Conservation (phyloP, 1,140 invertebrate genomes). For the Chelonus insularis region DNA sequence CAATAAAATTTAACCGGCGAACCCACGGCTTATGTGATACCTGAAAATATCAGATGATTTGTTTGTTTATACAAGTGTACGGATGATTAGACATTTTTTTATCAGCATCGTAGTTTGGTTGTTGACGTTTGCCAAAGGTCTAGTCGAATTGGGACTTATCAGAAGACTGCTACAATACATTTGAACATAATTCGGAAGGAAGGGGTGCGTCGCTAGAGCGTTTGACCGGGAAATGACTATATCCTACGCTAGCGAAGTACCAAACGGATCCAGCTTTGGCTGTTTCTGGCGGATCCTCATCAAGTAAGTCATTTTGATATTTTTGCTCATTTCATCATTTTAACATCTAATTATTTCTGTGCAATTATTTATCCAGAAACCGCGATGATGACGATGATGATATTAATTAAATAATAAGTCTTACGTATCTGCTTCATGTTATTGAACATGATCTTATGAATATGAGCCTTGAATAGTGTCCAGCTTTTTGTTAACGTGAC, state of each 20-base stretch:
- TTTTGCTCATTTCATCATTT: too few relatives aligned
- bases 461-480: background rate
- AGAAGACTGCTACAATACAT: too few relatives aligned
- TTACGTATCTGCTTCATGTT: too few relatives aligned
- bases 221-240: slow-evolving; percentile 71
- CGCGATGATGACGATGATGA: too few relatives aligned
- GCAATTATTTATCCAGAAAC: too few relatives aligned
- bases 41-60: too few relatives aligned
- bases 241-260: slow-evolving; percentile 84
- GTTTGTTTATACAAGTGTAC: background rate
- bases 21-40: slow-evolving; percentile 39
- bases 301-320: slow-evolving; percentile 68
- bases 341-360: too few relatives aligned
- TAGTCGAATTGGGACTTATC: too few relatives aligned
- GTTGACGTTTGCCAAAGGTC: background rate
- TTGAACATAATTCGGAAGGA: too few relatives aligned
- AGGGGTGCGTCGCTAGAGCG: slow-evolving; percentile 31
- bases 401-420: too few relatives aligned
- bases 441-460: background rate
- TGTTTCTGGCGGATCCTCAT: slow-evolving; percentile 85
- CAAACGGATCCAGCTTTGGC: slow-evolving; percentile 86
- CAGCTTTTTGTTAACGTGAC: slow-evolving; percentile 1
- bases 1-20: background rate
- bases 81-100: background rate
- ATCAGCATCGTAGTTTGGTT: background rate